These are phyloP conservation scores for Ostrea denselamellosa DNA, from an alignment of 1,140 invertebrate genomes.

Conservation along the genomic window DNA sequence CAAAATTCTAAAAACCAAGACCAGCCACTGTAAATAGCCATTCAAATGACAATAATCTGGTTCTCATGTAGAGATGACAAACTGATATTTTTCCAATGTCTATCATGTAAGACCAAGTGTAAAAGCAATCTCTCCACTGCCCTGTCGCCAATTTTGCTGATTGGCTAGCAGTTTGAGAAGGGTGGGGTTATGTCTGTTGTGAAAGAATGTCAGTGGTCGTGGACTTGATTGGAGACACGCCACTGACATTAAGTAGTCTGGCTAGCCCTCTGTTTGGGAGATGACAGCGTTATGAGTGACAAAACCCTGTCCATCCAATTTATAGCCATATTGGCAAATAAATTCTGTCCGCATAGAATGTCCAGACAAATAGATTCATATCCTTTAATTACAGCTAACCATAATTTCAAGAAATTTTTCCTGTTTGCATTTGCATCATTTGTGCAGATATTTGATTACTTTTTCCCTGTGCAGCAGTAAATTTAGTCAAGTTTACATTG, in stretches of 20 bases:
- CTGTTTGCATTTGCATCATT: too few species aligned
- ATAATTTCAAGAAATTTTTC: not conserved
- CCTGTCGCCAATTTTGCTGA: not conserved
- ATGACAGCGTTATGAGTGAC: not conserved
- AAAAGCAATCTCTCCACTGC: not conserved
- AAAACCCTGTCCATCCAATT: not conserved
- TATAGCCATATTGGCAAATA: not conserved
- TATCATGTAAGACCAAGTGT: not conserved
- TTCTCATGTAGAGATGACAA: conserved; percentile 6
- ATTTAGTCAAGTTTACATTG: not conserved
- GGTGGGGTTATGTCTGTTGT: not conserved
- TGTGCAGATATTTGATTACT: too few species aligned
- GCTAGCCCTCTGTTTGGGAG: not conserved
- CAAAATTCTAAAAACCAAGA: not conserved
- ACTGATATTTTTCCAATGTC: not conserved
- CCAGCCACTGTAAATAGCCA: not conserved
- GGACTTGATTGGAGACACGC: not conserved
- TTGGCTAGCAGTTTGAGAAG: not conserved
- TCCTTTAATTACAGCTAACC: not conserved
- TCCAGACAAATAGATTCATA: not conserved
- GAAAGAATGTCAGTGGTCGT: not conserved
- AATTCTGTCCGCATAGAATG: not conserved
- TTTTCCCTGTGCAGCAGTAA: not conserved
- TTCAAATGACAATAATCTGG: not conserved
- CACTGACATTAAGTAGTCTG: conserved; percentile 16